Evolutionary conservation across 2,888 invertebrate genomes (phyloP).

Genomic region (Heteropelma amictum): DNA sequence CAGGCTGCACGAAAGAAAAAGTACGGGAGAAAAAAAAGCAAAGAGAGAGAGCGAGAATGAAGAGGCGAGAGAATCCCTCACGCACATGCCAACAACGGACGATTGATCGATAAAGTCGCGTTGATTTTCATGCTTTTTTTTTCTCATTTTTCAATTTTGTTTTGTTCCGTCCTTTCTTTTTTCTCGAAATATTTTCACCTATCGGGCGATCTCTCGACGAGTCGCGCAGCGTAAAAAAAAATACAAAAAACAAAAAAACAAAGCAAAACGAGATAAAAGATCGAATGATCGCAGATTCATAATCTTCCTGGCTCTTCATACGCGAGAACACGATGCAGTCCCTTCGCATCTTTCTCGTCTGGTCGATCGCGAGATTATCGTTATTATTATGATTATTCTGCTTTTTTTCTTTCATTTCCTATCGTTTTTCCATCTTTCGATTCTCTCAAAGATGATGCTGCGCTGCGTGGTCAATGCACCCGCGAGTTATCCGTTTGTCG

Average conservation of each 20-base stretch:
- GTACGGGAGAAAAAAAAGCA: neutral
- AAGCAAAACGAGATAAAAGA: neutral
- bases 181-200: too few species aligned
- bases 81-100: conserved; percentile 29
- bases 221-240: too few species aligned
- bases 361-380: conserved; percentile 7
- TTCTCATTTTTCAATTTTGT: neutral
- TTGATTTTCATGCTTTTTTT: neutral
- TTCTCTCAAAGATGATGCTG: neutral
- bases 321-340: conserved; percentile 4
- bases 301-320: neutral
- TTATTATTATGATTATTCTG: too few species aligned
- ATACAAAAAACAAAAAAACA: too few species aligned
- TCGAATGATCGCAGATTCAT: neutral
- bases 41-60: neutral
- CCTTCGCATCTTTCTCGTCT: conserved; percentile 9
- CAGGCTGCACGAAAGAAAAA: too few species aligned
- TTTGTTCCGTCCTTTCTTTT: too few species aligned
- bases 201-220: neutral
- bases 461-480: conserved; percentile 65
- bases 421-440: neutral
- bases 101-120: conserved; percentile 48
- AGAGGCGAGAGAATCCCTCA: neutral
- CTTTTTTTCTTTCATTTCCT: too few species aligned
- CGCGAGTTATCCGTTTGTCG: conserved; percentile 62